A percentile compares a stretch with the other conserved stretches of the same genome.
phyloP scores from a whole-genome alignment of 2,797 vertebrate genomes.

The Champsocephalus esox region DNA sequence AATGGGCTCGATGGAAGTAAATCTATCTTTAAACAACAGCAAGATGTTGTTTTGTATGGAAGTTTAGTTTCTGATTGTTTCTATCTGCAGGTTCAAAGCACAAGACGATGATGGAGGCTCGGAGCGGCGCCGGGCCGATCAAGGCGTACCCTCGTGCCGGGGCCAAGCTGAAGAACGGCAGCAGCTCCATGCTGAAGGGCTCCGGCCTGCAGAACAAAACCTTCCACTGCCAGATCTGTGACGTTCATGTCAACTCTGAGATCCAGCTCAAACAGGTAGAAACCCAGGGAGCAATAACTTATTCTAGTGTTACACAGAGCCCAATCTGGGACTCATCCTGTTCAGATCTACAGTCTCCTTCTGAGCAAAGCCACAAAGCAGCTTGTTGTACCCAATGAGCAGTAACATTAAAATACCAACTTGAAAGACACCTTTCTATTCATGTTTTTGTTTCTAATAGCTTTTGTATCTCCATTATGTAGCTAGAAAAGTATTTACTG shows the following conservation, averaged over 20 bases:
- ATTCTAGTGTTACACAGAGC: too few species aligned
- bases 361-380: too few species aligned
- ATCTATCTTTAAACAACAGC: background rate
- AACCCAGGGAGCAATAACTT: background rate
- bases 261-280: constrained; percentile 97
- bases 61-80: background rate
- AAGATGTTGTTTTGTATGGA: background rate
- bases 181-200: constrained; percentile 85
- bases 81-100: constrained; percentile 92
- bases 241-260: constrained; percentile 98
- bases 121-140: constrained; percentile 94
- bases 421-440: too few species aligned
- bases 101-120: constrained; percentile 97
- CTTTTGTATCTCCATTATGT: too few species aligned
- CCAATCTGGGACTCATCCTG: too few species aligned
- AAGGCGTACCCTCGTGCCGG: constrained; percentile 95
- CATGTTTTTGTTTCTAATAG: too few species aligned
- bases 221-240: constrained; percentile 98
- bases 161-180: constrained; percentile 90
- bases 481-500: too few species aligned
- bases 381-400: too few species aligned
- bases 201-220: constrained; percentile 97
- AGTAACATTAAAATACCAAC: too few species aligned
- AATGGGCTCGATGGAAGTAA: background rate
- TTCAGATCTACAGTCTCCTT: too few species aligned